These are phyloP conservation scores for rat (Rattus norvegicus) DNA, from an alignment of 2,113 vertebrate species.

Conservation along the genomic window GRCr8 NC_086021.1:179655501-179656000, in stretches of 20 bases:
- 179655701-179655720: neutral
- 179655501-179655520: neutral
- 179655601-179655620: neutral
- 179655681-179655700: neutral
- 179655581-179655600: too few relatives aligned
- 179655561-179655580: neutral
- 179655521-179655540: neutral
- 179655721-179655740: neutral
- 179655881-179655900: neutral
- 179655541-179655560: neutral
- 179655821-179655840: too few relatives aligned
- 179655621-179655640: neutral
- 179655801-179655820: neutral
- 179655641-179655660: neutral
- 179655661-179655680: too few relatives aligned
- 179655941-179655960: neutral
- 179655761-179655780: neutral
- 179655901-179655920: neutral
- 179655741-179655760: neutral
- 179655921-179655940: neutral
- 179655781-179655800: too few relatives aligned
- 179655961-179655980: neutral
- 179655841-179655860: neutral
- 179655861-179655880: neutral
- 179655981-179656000: accelerated